phyloP scores from a whole-genome alignment of 2,113 vertebrate species.

The Periophthalmus modestus region DNA sequence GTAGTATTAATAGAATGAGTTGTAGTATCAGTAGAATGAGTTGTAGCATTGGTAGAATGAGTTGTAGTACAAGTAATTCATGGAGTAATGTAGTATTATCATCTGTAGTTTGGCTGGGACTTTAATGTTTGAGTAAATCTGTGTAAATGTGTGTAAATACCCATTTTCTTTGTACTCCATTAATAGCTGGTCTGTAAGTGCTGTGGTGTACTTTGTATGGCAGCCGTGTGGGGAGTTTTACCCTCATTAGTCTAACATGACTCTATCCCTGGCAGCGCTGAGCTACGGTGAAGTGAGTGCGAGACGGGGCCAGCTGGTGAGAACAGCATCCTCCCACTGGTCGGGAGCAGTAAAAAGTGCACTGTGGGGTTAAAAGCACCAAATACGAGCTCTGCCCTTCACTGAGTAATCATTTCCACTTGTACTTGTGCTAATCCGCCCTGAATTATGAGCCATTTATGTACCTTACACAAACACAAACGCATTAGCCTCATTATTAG shows the following conservation, averaged over 20 bases:
- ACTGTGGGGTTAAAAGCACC: constrained; percentile 17
- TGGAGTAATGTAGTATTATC: neutral
- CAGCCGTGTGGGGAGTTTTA: constrained; percentile 47
- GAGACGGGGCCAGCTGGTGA: constrained; percentile 28
- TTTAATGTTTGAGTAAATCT: neutral
- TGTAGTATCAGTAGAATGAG: too few species aligned
- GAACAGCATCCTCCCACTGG: constrained; percentile 14
- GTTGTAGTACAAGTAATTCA: neutral
- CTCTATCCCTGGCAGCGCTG: constrained; percentile 41
- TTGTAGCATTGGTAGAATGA: neutral
- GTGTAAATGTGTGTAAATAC: neutral
- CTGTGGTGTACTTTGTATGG: constrained; percentile 31
- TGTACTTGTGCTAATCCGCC: constrained; percentile 27
- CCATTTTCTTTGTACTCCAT: neutral
- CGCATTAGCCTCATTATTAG: constrained; percentile 2
- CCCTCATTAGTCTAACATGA: constrained; percentile 49
- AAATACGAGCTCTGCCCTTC: constrained; percentile 35
- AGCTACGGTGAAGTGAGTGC: constrained; percentile 17
- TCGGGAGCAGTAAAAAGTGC: constrained; percentile 12
- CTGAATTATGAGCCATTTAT: constrained; percentile 15
- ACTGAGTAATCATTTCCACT: constrained; percentile 27
- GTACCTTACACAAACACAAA: neutral
- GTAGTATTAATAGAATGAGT: too few species aligned
- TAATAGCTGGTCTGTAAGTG: neutral
- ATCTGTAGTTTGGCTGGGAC: neutral